phyloP scores from a whole-genome alignment of 2,797 vertebrate genomes.

The Mus minutoides region DNA sequence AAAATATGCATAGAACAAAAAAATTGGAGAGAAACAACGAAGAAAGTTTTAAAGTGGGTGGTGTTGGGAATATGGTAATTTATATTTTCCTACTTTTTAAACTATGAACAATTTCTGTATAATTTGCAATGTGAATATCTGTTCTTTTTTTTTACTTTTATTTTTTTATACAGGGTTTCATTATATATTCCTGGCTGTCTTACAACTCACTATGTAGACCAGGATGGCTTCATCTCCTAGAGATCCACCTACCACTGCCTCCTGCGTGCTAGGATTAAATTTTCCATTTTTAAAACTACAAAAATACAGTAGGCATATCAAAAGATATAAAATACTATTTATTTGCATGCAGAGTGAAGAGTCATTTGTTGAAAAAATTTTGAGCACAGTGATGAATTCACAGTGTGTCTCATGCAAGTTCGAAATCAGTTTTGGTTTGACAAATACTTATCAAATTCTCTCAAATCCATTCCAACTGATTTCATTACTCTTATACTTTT shows the following conservation, averaged over 20 bases:
- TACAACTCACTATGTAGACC: not conserved
- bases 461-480: slow-evolving; percentile 11
- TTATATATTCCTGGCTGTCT: not conserved
- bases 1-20: slow-evolving; percentile 56
- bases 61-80: not conserved
- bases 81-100: slow-evolving; percentile 60
- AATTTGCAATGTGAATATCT: slow-evolving; percentile 36
- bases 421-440: slow-evolving; percentile 30
- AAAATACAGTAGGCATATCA: not conserved
- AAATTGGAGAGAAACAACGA: not conserved
- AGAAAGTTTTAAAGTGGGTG: not conserved
- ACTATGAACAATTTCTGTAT: not conserved
- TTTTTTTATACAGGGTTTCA: not conserved
- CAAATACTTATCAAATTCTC: slow-evolving; percentile 27
- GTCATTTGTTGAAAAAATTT: not conserved
- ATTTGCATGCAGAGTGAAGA: not conserved
- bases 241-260: not conserved
- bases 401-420: not conserved
- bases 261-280: not conserved
- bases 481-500: slow-evolving; percentile 15
- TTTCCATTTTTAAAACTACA: slow-evolving; percentile 11
- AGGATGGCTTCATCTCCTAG: not conserved
- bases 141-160: not conserved
- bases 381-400: not conserved
- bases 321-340: not conserved